phyloP scores from a whole-genome alignment of 2,113 vertebrate species.

The Elephantulus edwardii region DNA sequence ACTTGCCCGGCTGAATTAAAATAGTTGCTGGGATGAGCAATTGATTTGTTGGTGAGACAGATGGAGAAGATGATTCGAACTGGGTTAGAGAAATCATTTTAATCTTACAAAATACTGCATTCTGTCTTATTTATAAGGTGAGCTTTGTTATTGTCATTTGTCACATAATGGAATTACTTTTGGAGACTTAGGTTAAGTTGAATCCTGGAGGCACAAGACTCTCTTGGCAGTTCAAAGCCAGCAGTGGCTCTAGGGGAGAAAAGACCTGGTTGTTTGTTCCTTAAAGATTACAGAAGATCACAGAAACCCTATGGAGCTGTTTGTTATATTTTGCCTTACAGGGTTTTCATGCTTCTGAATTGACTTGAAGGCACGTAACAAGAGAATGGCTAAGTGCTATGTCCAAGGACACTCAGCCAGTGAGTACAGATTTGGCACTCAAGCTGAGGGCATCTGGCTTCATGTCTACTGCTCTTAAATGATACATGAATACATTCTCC shows the following conservation, averaged over 20 bases:
- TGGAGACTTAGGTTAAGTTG: background rate
- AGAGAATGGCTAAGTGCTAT: background rate
- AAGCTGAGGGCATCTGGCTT: too few species aligned
- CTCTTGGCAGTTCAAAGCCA: background rate
- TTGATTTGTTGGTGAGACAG: background rate
- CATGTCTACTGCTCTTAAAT: background rate
- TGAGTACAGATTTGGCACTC: background rate
- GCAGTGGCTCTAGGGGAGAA: background rate
- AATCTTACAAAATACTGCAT: background rate
- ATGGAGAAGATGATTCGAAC: background rate
- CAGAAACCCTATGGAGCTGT: background rate
- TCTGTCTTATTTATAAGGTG: background rate
- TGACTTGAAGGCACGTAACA: background rate
- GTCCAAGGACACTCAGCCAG: background rate
- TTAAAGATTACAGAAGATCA: background rate
- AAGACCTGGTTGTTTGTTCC: background rate
- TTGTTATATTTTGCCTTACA: background rate
- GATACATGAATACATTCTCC: background rate
- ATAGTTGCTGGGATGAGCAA: background rate
- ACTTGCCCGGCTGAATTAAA: accelerated
- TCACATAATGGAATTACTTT: background rate
- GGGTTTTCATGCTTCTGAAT: background rate
- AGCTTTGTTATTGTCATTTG: background rate
- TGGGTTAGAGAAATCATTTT: background rate
- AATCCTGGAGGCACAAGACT: background rate